These are phyloP conservation scores for Siderastrea siderea DNA, from an alignment of 92 coral and sea anemone species.

Conservation along the genomic window DNA sequence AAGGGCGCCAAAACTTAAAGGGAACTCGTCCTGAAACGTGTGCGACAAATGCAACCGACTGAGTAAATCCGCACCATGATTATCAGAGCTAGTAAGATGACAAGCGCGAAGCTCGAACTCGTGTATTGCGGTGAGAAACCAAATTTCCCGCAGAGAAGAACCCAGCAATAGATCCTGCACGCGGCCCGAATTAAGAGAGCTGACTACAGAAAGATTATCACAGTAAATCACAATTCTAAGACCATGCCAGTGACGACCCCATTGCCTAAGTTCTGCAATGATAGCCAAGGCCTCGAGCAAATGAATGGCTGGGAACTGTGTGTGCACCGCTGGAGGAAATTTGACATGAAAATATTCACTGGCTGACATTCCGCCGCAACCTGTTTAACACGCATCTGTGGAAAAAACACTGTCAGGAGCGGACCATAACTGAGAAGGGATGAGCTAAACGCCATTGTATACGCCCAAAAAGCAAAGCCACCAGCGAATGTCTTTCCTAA, in stretches of 20 bases:
- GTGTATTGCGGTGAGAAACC: slow-evolving; percentile 21
- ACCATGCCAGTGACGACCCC: slow-evolving; percentile 25
- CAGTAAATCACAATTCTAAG: slow-evolving; percentile 2
- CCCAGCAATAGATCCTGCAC: not conserved
- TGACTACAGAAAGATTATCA: slow-evolving; percentile 9
- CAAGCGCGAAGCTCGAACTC: slow-evolving; percentile 24
- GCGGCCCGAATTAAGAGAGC: slow-evolving; percentile 12
- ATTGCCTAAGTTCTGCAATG: slow-evolving; percentile 18
- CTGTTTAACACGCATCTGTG: slow-evolving; percentile 16
- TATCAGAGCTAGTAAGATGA: slow-evolving; percentile 15
- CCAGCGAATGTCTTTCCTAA: slow-evolving; percentile 41
- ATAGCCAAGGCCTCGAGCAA: slow-evolving; percentile 23
- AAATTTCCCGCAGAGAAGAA: slow-evolving; percentile 25
- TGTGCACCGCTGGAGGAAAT: slow-evolving; percentile 11
- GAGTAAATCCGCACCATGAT: slow-evolving; percentile 19
- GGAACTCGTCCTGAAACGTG: not conserved
- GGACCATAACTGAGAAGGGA: slow-evolving; percentile 11
- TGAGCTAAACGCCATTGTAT: slow-evolving; percentile 37
- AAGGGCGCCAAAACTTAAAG: not conserved
- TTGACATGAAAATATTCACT: slow-evolving; percentile 32
- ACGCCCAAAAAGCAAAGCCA: slow-evolving; percentile 40
- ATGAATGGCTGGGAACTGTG: slow-evolving; percentile 15
- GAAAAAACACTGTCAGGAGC: slow-evolving; percentile 11
- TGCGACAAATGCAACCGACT: slow-evolving; percentile 17
- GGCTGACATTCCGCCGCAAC: slow-evolving; percentile 43